Conservation (phyloP, 1,140 invertebrate genomes). For the Formica selysi region DNA sequence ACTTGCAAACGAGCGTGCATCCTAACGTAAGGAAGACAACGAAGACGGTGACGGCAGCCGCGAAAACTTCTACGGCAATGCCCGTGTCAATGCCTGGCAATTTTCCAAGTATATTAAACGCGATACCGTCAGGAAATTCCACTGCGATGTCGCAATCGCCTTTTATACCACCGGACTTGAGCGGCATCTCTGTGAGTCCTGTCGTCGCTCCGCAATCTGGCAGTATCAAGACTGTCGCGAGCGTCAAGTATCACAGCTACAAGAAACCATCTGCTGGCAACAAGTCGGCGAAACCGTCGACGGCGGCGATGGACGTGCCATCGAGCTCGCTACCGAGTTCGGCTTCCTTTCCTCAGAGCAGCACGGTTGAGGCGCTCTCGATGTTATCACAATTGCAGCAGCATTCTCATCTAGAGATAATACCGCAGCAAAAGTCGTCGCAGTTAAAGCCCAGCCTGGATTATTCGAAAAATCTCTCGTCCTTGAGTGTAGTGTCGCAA, state of each 20-base stretch:
- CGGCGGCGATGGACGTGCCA: slow-evolving; percentile 62
- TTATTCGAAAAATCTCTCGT: slow-evolving; percentile 76
- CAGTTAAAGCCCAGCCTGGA: slow-evolving; percentile 69
- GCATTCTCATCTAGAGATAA: slow-evolving; percentile 89
- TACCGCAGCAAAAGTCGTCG: slow-evolving; percentile 82
- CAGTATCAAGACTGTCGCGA: slow-evolving; percentile 37
- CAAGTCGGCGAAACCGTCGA: slow-evolving; percentile 49
- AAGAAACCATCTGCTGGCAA: slow-evolving; percentile 67
- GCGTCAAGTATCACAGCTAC: slow-evolving; percentile 63
- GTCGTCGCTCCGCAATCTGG: slow-evolving; percentile 63
- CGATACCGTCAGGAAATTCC: slow-evolving; percentile 46
- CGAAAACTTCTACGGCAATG: not conserved
- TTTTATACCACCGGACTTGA: slow-evolving; percentile 76
- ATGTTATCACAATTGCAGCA: slow-evolving; percentile 88
- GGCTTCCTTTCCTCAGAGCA: slow-evolving; percentile 58
- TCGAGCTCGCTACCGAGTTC: slow-evolving; percentile 40
- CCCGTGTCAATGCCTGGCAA: slow-evolving; percentile 53
- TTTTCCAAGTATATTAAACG: slow-evolving; percentile 65
- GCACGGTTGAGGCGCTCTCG: slow-evolving; percentile 73
- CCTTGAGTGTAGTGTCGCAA: slow-evolving; percentile 72
- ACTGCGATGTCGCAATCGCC: slow-evolving; percentile 64
- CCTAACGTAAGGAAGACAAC: slow-evolving; percentile 67
- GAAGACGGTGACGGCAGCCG: slow-evolving; percentile 61
- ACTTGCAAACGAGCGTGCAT: not conserved
- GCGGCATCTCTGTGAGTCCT: slow-evolving; percentile 78